Percentiles rank a stretch among this genome's conserved stretches.
phyloP scores from a whole-genome alignment of 2,113 vertebrate species.

The Peromyscus leucopus region DNA sequence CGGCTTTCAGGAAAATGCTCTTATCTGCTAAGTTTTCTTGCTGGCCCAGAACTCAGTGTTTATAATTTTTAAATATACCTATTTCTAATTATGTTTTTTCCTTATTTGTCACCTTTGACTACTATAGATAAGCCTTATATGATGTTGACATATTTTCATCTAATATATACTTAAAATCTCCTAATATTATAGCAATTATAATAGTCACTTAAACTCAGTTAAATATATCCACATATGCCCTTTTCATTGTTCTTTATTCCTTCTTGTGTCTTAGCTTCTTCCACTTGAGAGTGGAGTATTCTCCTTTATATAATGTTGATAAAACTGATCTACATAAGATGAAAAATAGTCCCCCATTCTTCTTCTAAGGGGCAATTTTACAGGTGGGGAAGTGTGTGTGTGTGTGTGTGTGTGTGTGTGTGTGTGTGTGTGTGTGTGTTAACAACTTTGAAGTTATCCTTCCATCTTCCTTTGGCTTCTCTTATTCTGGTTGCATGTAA shows the following conservation, averaged over 20 bases:
- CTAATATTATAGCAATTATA: not conserved
- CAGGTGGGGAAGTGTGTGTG: not conserved
- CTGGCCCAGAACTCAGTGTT: not conserved
- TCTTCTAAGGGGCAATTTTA: not conserved
- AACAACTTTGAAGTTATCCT: not conserved
- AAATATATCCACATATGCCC: not conserved
- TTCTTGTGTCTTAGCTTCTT: constrained; percentile 10
- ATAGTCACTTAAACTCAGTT: constrained; percentile 39
- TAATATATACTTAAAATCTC: constrained; percentile 10
- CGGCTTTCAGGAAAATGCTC: not conserved
- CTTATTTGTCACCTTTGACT: not conserved
- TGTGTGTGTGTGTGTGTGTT: not conserved
- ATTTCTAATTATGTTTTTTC: constrained; percentile 13
- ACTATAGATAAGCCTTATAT: not conserved
- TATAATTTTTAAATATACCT: constrained; percentile 15
- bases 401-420: not conserved
- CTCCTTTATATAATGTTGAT: not conserved
- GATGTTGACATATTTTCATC: constrained; percentile 39
- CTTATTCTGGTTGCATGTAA: not conserved
- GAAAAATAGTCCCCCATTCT: not conserved
- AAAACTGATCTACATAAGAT: not conserved
- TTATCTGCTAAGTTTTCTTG: not conserved
- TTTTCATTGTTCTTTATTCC: constrained; percentile 14
- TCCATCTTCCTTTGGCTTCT: constrained; percentile 4
- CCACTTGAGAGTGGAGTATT: not conserved